Evolutionary conservation across 2,113 vertebrate genomes (phyloP), one percentile per base, ranked within the genome.

Genomic region (Tragelaphus strepsiceros): DNA sequence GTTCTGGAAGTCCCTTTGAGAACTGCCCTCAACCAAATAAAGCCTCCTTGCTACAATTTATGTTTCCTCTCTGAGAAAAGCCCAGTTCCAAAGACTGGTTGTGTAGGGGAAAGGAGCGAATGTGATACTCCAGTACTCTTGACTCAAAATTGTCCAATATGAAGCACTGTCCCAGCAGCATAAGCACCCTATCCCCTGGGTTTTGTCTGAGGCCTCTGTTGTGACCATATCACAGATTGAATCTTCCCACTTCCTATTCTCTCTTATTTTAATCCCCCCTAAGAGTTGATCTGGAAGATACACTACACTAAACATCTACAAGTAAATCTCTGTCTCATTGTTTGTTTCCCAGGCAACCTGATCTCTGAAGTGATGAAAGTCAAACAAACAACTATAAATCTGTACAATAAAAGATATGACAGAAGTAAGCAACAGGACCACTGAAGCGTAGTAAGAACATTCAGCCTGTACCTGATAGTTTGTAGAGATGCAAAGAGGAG

Each of bases 291-390:
- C 11, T 67, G 19, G 49, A 82, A 35, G 22, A 12, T 7, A 77
- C 3, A 54, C 1, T 19, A 0, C 61, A 92, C 28, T 30, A 67
- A 59, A 93, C 15, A 6, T 77, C 11, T 81, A 39, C 39, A 59
- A 86, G 53, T 12, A 49, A 88, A 86, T 85, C 39, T 90, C 11
- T 39, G 43, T 14, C 24, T 92, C 62, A 26, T 28, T 95, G 46
- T 94, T 82, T 91, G 26, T 96, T 93, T 96, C 71, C 85, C 28
- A 80, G 90, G n/a, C 24, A 97, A 95, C 30, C 32, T 64, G 39
- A 94, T 35, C 39, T 82, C 77, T 90, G 71, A 91, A 46, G 32
- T 64, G 77, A 88, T 46, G 35, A n/a, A 95, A 90, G 15, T 95
- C 61, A 85, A 97, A 86, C 16, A 35, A 62, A 6, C 49, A 94